phyloP scores from a whole-genome alignment of 2,797 vertebrate genomes.

The Clarias fuscus region DNA sequence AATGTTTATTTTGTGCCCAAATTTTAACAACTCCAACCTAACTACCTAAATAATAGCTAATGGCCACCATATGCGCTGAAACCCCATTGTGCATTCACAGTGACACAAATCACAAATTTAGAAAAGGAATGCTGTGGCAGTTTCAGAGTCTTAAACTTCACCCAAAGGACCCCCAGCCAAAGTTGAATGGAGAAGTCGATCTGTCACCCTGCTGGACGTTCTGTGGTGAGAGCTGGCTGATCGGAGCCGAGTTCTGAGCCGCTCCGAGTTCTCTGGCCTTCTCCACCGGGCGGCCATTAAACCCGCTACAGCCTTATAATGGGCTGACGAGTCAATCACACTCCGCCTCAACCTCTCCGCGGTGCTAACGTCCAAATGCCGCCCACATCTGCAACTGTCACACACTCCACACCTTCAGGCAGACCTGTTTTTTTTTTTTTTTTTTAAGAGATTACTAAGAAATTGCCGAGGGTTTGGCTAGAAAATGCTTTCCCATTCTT shows the following conservation, averaged over 20 bases:
- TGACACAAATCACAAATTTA: slow-evolving; percentile 23
- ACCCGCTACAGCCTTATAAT: slow-evolving; percentile 84
- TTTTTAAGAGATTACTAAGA: slow-evolving; percentile 64
- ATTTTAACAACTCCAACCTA: neutral
- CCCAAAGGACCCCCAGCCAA: slow-evolving; percentile 13
- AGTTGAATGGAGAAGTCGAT: slow-evolving; percentile 19
- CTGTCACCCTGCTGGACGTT: slow-evolving; percentile 20
- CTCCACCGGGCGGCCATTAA: slow-evolving; percentile 87
- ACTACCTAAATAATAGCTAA: slow-evolving; percentile 16
- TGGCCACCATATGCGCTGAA: slow-evolving; percentile 16
- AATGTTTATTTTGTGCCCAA: neutral
- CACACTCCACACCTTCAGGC: slow-evolving; percentile 76
- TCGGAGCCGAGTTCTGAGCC: slow-evolving; percentile 80
- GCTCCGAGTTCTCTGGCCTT: slow-evolving; percentile 84
- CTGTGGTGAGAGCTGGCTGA: slow-evolving; percentile 76
- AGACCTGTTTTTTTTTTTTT: slow-evolving; percentile 69
- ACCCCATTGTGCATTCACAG: neutral
- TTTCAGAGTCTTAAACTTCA: slow-evolving; percentile 15
- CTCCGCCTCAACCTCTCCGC: slow-evolving; percentile 83
- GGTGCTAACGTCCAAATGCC: slow-evolving; percentile 85
- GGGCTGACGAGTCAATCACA: slow-evolving; percentile 89
- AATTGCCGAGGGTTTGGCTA: slow-evolving; percentile 48
- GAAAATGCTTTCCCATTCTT: slow-evolving; percentile 47
- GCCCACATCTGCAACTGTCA: slow-evolving; percentile 85
- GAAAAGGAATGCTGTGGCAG: slow-evolving; percentile 15